Evolutionary conservation across 2,113 vertebrate genomes (phyloP), one percentile per base, ranked within the genome.

Genomic region (Brachyistius frenatus): DNA sequence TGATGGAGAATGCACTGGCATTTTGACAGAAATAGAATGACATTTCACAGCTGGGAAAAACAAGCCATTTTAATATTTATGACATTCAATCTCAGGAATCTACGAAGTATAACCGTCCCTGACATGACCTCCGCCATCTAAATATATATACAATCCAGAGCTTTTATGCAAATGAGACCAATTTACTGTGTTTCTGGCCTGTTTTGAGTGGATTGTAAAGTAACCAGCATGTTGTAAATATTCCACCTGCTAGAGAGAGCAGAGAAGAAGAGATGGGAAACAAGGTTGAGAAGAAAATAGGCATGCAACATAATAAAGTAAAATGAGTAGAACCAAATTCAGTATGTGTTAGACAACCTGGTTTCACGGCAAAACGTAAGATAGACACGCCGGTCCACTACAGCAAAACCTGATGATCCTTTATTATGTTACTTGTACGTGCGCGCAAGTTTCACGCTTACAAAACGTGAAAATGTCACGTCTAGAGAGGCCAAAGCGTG

Each of bases 121-220:
- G 5, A 44, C 33, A 52, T 44, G 4, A 31, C 69, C 37, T 61
- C 33, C 2, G 70, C 11, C 49, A 41, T 13, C 13, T 23, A 70
- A 44, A 56, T 13, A 63, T 31, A 50, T 4, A 11, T 9, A 69
- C 7, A 32, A 33, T 52, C 5, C 1, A 13, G 7, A 13, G 33
- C 23, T 16, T 74, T 49, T 56, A 52, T 69, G 50, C 7, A 74
- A 62, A 80, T n/a, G 9, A 13, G 7, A 49, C 50, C 31, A 46
- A 31, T 36, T 58, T 44, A 2, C 0, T 49, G 7, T 46, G 54
- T 50, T 36, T 50, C 47, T 41, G 4, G 1, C 9, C 2, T 13
- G 1, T 58, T 4, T 32, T 56, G 35, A 35, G 1, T 60, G 6
- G 23, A 44, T 5, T 52, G 2, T 44, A 56, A 49, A 33, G n/a